A percentile compares a stretch with the other conserved stretches of the same genome.
phyloP scores from a whole-genome alignment of 2,113 vertebrate species.

The Stegastes partitus region DNA sequence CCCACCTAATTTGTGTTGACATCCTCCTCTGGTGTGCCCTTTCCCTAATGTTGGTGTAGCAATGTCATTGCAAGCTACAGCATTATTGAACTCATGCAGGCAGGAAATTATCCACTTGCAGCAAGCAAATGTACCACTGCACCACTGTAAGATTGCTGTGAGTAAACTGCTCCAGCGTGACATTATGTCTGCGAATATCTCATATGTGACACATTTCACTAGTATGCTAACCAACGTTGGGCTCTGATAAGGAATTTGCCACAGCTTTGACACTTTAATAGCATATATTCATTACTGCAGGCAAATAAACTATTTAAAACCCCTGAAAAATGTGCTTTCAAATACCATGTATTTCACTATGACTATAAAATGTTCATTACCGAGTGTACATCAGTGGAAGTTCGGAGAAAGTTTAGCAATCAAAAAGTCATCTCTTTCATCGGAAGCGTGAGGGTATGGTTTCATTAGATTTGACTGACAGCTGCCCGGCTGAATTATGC shows the following conservation, averaged over 20 bases:
- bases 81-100: slow-evolving; percentile 50
- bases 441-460: neutral
- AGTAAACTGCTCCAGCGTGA: slow-evolving; percentile 38
- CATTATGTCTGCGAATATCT: slow-evolving; percentile 40
- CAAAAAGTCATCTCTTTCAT: neutral
- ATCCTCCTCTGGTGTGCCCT: slow-evolving; percentile 29
- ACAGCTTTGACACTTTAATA: slow-evolving; percentile 35
- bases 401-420: neutral
- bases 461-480: neutral
- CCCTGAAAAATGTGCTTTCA: neutral
- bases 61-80: slow-evolving; percentile 33
- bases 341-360: neutral
- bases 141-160: slow-evolving; percentile 40
- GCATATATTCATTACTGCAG: slow-evolving; percentile 19
- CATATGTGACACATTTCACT: slow-evolving; percentile 24
- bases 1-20: slow-evolving; percentile 48
- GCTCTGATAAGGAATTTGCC: slow-evolving; percentile 26
- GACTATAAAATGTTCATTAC: slow-evolving; percentile 6
- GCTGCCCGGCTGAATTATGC: neutral
- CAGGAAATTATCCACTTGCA: slow-evolving; percentile 54
- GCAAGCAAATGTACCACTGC: slow-evolving; percentile 44
- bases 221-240: slow-evolving; percentile 5
- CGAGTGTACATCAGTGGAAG: slow-evolving; percentile 2
- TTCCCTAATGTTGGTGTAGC: slow-evolving; percentile 31
- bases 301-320: neutral